Evolutionary conservation across 2,888 invertebrate species (phyloP), one percentile per base, ranked within the genome.

Genomic region (Amblyjoppa fuscipennis): DNA sequence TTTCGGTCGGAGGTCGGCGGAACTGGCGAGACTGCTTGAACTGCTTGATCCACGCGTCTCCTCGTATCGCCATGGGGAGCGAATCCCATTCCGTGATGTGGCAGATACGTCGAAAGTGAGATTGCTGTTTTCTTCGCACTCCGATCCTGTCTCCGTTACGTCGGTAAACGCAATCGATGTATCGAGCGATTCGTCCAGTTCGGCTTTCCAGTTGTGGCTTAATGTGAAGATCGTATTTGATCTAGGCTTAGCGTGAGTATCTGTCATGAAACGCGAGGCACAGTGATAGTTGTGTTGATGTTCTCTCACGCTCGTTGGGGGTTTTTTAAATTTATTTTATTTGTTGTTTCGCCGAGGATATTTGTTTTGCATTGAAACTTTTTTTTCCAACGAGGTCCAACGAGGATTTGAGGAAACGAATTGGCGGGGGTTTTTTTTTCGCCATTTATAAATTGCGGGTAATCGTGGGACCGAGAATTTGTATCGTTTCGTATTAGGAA

Each of bases 191-290:
- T 86, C 73, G 45, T 78, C 88, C 89, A 51, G 70, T 80, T 84
- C 82, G 70, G 81, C 86, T 83, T 85, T 84, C 90, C 88, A 88
- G 81, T 89, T 88, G 83, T 85, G 89, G 89, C 88, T 90, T 89
- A 92, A 88, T 87, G 90, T 89, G 91, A 87, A 89, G 92, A 89
- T 89, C 81, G 91, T 88, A 88, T 92, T 91, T 89, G 90, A 91
- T 92, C 89, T 90, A 90, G 88, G 89, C 81, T 90, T 91, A 90
- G 85, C 85, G 86, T 89, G 90, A 86, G 89, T 85, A 93, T 93
- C 93, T 93, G 92, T 91, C 90, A 90, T 92, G 90, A 93, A 92
- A 93, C 92, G 91, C 91, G 92, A 91, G 87, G 88, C 89, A 89
- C 89, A 90, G 81, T 87, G 86, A 88, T 88, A 83, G 83, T 87